phyloP scores from a whole-genome alignment of 1,140 invertebrate species.

The Meloidogyne chitwoodi region DNA sequence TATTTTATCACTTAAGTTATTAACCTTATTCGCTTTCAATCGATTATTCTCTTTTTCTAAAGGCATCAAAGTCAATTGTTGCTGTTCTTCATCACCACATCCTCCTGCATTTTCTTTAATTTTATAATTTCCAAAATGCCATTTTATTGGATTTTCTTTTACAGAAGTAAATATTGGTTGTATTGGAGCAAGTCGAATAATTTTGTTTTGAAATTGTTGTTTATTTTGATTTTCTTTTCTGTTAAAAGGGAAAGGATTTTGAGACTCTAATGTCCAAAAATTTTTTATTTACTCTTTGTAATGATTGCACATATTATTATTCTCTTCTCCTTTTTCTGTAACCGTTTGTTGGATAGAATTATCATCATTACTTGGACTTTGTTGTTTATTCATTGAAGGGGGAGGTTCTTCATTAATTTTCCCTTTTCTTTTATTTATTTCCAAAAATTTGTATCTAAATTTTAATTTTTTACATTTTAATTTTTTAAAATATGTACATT shows the following conservation, averaged over 20 bases:
- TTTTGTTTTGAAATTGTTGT: background rate
- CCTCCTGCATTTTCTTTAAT: background rate
- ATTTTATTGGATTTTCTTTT: background rate
- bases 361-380: background rate
- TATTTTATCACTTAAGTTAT: too few species aligned
- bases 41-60: background rate
- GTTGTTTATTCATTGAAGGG: too few species aligned
- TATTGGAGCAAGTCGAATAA: background rate
- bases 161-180: background rate
- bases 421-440: background rate
- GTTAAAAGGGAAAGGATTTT: background rate
- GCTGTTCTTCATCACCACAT: background rate
- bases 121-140: background rate
- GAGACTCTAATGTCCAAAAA: background rate
- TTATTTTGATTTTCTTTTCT: background rate
- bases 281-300: background rate
- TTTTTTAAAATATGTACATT: background rate
- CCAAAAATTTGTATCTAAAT: background rate
- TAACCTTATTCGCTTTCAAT: background rate
- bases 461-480: background rate
- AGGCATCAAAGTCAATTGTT: background rate
- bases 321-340: background rate
- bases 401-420: background rate
- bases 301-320: background rate
- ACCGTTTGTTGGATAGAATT: background rate